Evolutionary conservation across 2,888 invertebrate species (phyloP).

Genomic region (Perizoma flavofasciatum): DNA sequence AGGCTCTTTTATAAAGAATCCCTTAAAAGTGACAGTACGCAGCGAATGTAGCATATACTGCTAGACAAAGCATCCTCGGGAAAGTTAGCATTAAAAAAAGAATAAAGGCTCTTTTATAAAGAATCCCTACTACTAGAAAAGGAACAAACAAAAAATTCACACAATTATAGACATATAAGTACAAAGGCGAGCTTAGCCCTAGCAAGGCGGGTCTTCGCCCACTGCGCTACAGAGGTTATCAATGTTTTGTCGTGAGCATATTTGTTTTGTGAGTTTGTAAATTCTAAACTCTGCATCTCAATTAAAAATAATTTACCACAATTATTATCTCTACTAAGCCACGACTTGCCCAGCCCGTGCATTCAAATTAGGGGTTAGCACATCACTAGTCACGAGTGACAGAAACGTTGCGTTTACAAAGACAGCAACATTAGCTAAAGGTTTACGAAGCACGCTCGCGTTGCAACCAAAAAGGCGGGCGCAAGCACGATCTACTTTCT

Average conservation of each 20-base stretch:
- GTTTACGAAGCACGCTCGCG: constrained; percentile 17
- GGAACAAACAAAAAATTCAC: no score
- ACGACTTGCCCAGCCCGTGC: constrained; percentile 15
- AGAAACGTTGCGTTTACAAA: constrained; percentile 30
- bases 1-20: constrained; percentile 12
- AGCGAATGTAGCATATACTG: constrained; percentile 12
- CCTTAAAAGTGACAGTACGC: constrained; percentile 35
- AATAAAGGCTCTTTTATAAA: neutral
- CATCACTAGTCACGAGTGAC: constrained; percentile 38
- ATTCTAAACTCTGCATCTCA: neutral
- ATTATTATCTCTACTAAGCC: constrained; percentile 13
- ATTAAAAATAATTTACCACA: constrained; percentile 25
- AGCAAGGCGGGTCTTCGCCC: no score
- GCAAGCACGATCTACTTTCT: constrained; percentile 33
- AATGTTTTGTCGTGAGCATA: no score
- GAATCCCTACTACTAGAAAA: no score
- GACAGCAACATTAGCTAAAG: constrained; percentile 18
- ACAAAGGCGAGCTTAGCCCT: no score
- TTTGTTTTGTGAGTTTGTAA: no score
- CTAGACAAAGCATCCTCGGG: no score
- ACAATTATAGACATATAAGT: no score
- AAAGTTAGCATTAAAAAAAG: no score
- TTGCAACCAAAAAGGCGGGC: constrained; percentile 31
- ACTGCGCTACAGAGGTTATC: no score
- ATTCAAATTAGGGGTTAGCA: constrained; percentile 28